Conservation (phyloP, 2,113 vertebrate species). For the Uropsilus gracilis region DNA sequence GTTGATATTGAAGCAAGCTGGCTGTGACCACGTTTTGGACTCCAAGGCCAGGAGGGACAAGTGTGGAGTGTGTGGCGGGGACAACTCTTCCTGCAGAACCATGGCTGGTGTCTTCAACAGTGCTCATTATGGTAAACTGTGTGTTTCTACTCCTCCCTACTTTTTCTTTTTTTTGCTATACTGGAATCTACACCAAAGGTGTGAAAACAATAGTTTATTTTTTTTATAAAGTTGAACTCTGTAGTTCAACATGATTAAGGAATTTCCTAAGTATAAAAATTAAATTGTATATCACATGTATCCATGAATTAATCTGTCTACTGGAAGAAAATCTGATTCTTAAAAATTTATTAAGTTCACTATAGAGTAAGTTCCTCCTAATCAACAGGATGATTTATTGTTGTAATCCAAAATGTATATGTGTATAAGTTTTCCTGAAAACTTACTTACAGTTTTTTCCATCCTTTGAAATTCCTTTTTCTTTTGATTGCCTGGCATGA, state of each 20-base stretch:
- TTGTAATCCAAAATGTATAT: not conserved
- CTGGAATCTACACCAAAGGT: not conserved
- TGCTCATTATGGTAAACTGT: constrained; percentile 93
- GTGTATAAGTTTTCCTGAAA: not conserved
- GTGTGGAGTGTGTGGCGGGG: constrained; percentile 97
- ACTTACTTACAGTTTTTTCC: constrained; percentile 30
- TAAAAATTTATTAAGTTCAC: not conserved
- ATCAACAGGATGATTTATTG: not conserved
- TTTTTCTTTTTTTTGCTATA: not conserved
- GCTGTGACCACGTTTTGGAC: constrained; percentile 96
- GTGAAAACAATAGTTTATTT: not conserved
- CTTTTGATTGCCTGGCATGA: not conserved
- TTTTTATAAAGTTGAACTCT: not conserved
- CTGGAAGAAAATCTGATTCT: not conserved
- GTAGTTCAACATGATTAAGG: not conserved
- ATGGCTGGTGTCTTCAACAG: constrained; percentile 94
- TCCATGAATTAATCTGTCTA: no score
- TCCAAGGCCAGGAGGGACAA: constrained; percentile 96
- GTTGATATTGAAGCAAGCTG: constrained; percentile 97
- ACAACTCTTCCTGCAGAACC: constrained; percentile 96
- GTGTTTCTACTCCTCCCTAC: not conserved
- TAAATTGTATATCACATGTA: not conserved
- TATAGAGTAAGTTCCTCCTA: not conserved
- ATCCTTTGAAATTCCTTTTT: not conserved
- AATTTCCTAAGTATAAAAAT: not conserved